Conservation (phyloP, 2,113 vertebrate genomes). For the Mormoops blainvillei region DNA sequence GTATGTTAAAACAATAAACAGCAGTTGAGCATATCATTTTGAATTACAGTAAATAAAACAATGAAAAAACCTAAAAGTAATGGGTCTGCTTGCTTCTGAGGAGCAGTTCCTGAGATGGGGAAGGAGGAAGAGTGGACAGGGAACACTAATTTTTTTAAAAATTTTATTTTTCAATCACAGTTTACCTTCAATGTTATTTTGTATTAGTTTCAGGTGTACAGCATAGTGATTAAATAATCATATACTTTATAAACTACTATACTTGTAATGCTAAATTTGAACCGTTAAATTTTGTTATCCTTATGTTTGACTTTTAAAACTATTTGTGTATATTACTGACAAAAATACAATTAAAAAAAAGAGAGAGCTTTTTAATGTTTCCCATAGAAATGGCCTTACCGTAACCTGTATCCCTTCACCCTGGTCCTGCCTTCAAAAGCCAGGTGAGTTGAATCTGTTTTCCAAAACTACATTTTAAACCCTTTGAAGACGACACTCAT, state of each 20-base stretch:
- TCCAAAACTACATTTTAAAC: background rate
- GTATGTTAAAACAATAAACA: background rate
- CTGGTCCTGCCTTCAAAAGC: background rate
- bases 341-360: background rate
- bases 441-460: background rate
- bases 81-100: background rate
- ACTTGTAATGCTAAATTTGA: background rate
- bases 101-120: background rate
- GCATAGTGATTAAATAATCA: background rate
- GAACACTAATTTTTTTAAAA: background rate
- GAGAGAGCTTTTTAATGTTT: background rate
- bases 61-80: background rate
- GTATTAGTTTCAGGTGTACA: background rate
- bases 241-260: background rate
- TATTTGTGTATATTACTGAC: background rate
- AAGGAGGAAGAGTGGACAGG: background rate
- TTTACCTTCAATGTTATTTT: background rate
- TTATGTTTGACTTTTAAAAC: constrained; percentile 17
- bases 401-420: background rate
- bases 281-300: background rate
- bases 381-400: background rate
- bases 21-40: background rate
- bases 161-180: background rate
- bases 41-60: background rate
- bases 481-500: background rate